These are phyloP conservation scores for Accipiter cooperii DNA, from an alignment of 2,113 vertebrate genomes.

Conservation along the genomic window DNA sequence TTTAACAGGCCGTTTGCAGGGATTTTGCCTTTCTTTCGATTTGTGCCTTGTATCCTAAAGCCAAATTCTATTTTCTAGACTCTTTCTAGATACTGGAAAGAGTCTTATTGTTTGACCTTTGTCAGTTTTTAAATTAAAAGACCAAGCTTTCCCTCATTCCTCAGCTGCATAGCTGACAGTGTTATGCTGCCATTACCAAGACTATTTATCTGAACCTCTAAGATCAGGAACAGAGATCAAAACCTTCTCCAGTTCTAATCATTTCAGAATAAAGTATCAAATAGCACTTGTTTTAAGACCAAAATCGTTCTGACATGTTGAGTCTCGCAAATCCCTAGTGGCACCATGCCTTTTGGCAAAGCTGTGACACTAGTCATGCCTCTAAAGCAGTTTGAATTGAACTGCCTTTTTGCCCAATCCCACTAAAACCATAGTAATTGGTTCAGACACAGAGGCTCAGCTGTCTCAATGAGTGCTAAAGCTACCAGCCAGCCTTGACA, in stretches of 20 bases:
- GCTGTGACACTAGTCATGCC: not conserved
- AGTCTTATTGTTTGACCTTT: not conserved
- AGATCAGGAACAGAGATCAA: not conserved
- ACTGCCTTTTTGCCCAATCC: not conserved
- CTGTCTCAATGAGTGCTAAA: not conserved
- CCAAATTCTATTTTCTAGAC: not conserved
- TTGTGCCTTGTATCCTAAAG: not conserved
- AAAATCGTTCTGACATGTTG: not conserved
- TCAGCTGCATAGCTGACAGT: not conserved
- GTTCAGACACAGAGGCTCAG: not conserved
- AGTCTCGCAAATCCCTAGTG: conserved; percentile 5
- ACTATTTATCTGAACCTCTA: not conserved
- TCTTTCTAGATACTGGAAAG: not conserved
- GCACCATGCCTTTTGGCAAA: conserved; percentile 28
- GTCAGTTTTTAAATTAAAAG: not conserved
- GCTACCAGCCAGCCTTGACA: not conserved
- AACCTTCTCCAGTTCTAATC: not conserved
- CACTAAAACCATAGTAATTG: conserved; percentile 31
- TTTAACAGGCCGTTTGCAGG: not conserved
- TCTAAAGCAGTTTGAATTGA: conserved; percentile 18
- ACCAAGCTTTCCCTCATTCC: not conserved
- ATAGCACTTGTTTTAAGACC: not conserved
- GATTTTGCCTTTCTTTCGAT: not conserved
- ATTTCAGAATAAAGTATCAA: not conserved
- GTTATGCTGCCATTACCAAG: not conserved